Evolutionary conservation across 2,888 invertebrate genomes (phyloP), one percentile per base, ranked within the genome.

Genomic region (Trachelus troglodyta): DNA sequence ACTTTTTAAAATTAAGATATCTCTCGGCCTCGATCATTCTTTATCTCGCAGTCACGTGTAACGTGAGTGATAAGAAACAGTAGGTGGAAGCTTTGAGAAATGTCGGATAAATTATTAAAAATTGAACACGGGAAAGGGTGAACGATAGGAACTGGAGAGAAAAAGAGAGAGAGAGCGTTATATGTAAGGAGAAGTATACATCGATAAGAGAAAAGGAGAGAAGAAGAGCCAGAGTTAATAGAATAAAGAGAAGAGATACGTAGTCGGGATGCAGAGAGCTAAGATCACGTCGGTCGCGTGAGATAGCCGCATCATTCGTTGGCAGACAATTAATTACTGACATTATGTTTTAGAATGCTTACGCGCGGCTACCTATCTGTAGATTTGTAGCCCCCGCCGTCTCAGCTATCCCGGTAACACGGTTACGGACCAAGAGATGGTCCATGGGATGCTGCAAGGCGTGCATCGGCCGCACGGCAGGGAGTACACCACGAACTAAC

Each of bases 251-350:
- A 75, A 31, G 30, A 56, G 30, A 74, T 37, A 73, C 35, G 15
- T 33, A 69, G 40, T 6, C 34, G 34, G 35, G 31, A 40, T 40
- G 31, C 35, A 69, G 74, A 78, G 69, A 73, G 76, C 30, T 34
- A 6, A 35, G 79, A 76, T 75, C 77, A 79, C 80, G 80, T 86
- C 80, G 85, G 83, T 89, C 87, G 89, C 89, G 89, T 89, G 89
- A 89, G 87, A 88, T 85, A 87, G 86, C 84, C 87, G 85, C 89
- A 89, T 89, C 88, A 87, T 87, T 89, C 85, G 86, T 88, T 82
- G 83, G 85, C 84, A 83, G 86, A 89, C 87, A 89, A 89, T 89
- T 89, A 89, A 89, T 89, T 89, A 88, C 88, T 85, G 84, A 86
- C 86, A 89, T 89, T 87, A 88, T 87, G 86, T 86, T 86, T 88